These are phyloP conservation scores for Drosophila nigrodunni DNA, from an alignment of 1,140 invertebrate species.

Conservation along the genomic window DNA sequence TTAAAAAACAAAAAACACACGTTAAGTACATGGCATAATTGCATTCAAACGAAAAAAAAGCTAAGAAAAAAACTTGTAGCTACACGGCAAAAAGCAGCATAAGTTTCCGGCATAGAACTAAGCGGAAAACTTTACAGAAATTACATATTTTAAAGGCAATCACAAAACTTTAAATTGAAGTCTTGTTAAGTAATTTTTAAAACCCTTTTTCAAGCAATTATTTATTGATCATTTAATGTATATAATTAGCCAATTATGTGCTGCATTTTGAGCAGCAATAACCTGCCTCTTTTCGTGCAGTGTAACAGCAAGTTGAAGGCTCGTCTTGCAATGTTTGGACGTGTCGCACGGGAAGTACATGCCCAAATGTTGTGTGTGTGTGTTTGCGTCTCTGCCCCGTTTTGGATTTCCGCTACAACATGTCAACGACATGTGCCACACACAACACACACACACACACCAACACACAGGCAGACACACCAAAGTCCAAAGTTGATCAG, in stretches of 20 bases:
- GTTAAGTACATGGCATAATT: constrained; percentile 69
- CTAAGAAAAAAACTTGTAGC: not conserved
- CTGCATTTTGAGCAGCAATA: no score
- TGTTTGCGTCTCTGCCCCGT: constrained; percentile 26
- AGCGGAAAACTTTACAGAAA: no score
- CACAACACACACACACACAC: not conserved
- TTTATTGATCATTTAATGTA: no score
- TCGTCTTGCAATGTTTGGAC: constrained; percentile 9
- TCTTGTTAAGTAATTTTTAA: no score
- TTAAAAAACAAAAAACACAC: constrained; percentile 19
- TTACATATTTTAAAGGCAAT: no score
- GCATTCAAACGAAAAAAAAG: constrained; percentile 38
- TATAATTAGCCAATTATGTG: no score
- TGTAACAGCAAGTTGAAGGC: constrained; percentile 6
- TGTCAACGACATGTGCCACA: constrained; percentile 43
- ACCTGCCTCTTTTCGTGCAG: constrained; percentile 4
- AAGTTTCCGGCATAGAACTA: no score
- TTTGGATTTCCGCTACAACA: constrained; percentile 67
- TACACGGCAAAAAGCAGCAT: not conserved
- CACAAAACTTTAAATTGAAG: no score
- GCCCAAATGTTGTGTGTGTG: constrained; percentile 39
- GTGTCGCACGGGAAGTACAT: constrained; percentile 67
- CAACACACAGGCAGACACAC: not conserved
- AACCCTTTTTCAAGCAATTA: no score
- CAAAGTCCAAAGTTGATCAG: constrained; percentile 44